Evolutionary conservation across 2,888 invertebrate genomes (phyloP), one percentile per base, ranked within the genome.

Genomic region (Tyria jacobaeae): DNA sequence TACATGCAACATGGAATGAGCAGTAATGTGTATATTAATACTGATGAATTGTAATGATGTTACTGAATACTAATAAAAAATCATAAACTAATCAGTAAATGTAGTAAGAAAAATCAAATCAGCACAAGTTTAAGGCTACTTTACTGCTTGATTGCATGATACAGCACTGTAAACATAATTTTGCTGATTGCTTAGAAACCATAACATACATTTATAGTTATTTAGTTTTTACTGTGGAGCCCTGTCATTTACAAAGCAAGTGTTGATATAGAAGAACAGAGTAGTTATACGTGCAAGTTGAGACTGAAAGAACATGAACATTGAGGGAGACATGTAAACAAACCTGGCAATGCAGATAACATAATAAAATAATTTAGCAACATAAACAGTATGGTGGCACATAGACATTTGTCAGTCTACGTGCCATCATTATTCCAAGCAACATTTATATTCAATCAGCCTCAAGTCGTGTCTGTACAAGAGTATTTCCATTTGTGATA

Each of bases 381-480:
- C 48, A 62, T 37, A 50, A 31, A 49, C n/a, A 12, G 37, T 41
- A 57, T 49, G 48, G 34, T 62, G 59, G 53, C 53, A 37, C 35
- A 53, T 60, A 53, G 27, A 60, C 48, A 12, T 6, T n/a, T n/a
- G n/a, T n/a, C 5, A 17, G 53, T 60, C 53, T 60, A 53, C 7
- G 25, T 37, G 21, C 48, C 57, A 62, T 27, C 54, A 44, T 54
- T 34, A 48, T 21, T 48, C 39, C 25, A 56, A 49, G 50, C 64
- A 76, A 71, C 66, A 66, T 63, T 60, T 31, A 59, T 73, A 71
- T 76, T 78, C 71, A 66, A 73, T 71, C 78, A 76, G 76, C 71
- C 78, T 76, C 78, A 76, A 78, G 55, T 67, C 65, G 69, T 78
- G 74, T 76, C 71, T 76, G 76, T 76, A 78, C 78, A 75, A 75